phyloP scores from a whole-genome alignment of 2,113 vertebrate genomes.

The Synodontis membranacea region DNA sequence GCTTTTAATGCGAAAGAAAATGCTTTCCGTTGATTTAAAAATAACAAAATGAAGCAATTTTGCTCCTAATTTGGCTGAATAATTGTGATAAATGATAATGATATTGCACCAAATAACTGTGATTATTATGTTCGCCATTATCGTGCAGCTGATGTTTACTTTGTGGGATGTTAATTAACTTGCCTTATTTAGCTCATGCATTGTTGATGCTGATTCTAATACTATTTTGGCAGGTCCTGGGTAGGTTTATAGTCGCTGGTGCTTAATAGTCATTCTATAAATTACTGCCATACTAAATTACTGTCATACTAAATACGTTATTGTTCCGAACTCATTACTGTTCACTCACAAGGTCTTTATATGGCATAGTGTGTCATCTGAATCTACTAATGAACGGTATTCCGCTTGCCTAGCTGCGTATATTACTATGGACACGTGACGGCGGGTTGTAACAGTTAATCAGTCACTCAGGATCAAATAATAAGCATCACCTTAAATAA shows the following conservation, averaged over 20 bases:
- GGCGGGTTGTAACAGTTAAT: not conserved
- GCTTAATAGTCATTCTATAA: not conserved
- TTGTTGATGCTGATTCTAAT: not conserved
- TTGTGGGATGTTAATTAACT: not conserved
- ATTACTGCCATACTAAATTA: not conserved
- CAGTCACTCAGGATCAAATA: not conserved
- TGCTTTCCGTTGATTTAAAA: not conserved
- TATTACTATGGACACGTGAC: not conserved
- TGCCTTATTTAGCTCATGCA: not conserved
- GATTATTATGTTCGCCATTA: not conserved
- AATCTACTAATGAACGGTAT: not conserved
- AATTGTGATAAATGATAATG: not conserved
- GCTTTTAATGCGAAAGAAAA: not conserved
- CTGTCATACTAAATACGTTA: no score
- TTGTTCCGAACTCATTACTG: not conserved
- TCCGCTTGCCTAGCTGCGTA: not conserved
- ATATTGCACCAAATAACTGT: not conserved
- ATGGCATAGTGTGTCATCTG: not conserved
- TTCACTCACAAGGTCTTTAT: not conserved
- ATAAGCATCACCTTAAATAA: no score
- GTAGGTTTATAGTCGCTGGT: not conserved
- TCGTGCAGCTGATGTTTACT: conserved; percentile 2
- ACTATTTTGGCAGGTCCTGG: not conserved
- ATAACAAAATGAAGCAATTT: not conserved
- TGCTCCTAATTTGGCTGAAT: not conserved